These are phyloP conservation scores for Bradypus variegatus DNA, from an alignment of 2,797 vertebrate genomes.

Conservation along the genomic window DNA sequence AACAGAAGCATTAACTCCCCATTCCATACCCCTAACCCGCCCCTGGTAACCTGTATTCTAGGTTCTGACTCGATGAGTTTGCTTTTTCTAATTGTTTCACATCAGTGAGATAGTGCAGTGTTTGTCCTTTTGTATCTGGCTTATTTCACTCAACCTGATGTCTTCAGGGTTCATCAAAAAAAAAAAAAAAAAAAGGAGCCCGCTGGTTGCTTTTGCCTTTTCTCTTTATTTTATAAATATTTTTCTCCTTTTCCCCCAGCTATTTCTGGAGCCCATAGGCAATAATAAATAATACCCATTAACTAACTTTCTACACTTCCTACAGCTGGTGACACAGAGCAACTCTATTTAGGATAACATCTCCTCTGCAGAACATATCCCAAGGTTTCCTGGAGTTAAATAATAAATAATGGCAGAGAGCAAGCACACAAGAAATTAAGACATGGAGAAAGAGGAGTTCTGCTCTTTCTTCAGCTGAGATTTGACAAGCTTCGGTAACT, in stretches of 20 bases:
- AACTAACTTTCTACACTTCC: neutral
- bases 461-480: conserved; percentile 4
- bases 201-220: neutral
- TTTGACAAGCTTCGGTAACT: neutral
- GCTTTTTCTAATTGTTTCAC: too few relatives aligned
- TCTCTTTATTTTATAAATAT: conserved; percentile 9
- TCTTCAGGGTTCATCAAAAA: too few relatives aligned
- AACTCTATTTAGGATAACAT: conserved; percentile 14
- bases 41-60: too few relatives aligned
- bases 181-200: neutral
- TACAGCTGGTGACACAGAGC: neutral
- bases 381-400: neutral
- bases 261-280: neutral
- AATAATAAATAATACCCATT: conserved; percentile 1
- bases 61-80: too few relatives aligned
- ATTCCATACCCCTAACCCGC: too few relatives aligned
- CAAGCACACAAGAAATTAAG: conserved; percentile 33
- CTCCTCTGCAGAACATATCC: conserved; percentile 9
- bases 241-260: neutral
- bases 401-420: neutral
- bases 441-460: neutral
- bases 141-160: too few relatives aligned
- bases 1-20: too few relatives aligned
- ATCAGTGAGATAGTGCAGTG: too few relatives aligned
- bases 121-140: too few relatives aligned